Evolutionary conservation across 1,140 invertebrate genomes (phyloP), one percentile per base, ranked within the genome.

Genomic region (Euglossa dilemma): DNA sequence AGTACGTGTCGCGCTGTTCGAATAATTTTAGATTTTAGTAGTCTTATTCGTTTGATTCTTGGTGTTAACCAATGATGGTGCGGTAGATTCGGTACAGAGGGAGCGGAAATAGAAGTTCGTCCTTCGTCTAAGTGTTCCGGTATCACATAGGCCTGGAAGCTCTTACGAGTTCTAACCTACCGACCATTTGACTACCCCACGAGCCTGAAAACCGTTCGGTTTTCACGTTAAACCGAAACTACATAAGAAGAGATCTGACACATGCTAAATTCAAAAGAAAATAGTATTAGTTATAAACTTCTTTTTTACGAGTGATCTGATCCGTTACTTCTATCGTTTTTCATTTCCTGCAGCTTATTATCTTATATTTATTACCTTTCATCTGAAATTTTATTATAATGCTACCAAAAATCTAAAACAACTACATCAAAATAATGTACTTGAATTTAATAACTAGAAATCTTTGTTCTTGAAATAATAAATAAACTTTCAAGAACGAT

Each of bases 101-200:
- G 47, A 50, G 69, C 69, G 69, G 69, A 52, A 70, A 70, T 52
- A 52, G 69, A 70, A 70, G 69, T 70, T 70, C n/a, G 69, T 70
- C 69, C 20, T 12, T n/a, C 14, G 14, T 50, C 69, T 70, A 70
- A 70, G 69, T 70, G 69, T 70, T 52, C 69, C 69, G 47, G 69
- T 63, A 28, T 9, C 67, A 70, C 45, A 70, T 45, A 16, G 67
- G 43, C n/a, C 69, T 14, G n/a, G n/a, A 50, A 70, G 69, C 45
- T 70, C 69, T 70, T 50, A 70, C 69, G 47, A 70, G 69, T 52
- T 70, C 20, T 28, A 52, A 70, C 45, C 69, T 70, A 70, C 52
- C 47, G 69, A 70, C 52, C 69, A 25, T 18, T 50, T 9, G n/a
- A 20, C 69, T 52, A 70, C 47, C 14, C 69, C 47, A 25, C 25